Evolutionary conservation across 2,113 vertebrate genomes (phyloP), one percentile per base, ranked within the genome.

Genomic region (Anseranas semipalmata): DNA sequence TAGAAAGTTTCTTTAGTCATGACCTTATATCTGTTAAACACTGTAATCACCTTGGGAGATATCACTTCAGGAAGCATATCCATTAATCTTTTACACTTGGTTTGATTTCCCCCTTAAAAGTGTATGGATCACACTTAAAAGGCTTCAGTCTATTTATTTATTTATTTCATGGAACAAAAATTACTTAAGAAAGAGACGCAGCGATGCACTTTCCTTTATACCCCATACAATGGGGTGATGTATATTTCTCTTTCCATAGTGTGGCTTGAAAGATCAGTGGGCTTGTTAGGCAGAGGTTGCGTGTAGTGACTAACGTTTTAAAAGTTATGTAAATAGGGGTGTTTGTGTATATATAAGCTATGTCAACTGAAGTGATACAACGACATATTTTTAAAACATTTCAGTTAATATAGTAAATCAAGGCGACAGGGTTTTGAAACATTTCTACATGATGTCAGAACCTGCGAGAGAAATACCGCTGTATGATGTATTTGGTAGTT

Each of bases 21-120:
- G 95, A 96, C 76, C 77, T 97, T 96, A 39, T 91, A 20, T 91
- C 92, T 95, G 62, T 86, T 89, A 86, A 96, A 65, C 58, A 45
- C 76, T 93, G 56, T 73, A 93, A 92, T 95, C 75, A 93, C 62
- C 63, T 60, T 97, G 91, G 96, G 96, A 97, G 95, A 93, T 90
- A 96, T 43, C 95, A 94, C 85, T 98, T 96, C 65, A 55, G 86
- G 77, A 96, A 93, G 56, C 41, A 30, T 62, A 76, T 85, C 89
- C 79, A 63, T 96, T 90, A 93, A 79, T 95, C 72, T 94, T 96
- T 93, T 93, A 87, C 87, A 72, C 41, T 91, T 77, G 90, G 63
- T 67, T 87, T 85, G 84, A 63, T 92, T 93, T 90, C n/a, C 22
- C 60, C 43, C 80, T 81, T 86, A 71, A 82, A 91, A 91, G 27